These are phyloP conservation scores for Calliphora vicina DNA, from an alignment of 1,140 invertebrate species.

Conservation along the genomic window DNA sequence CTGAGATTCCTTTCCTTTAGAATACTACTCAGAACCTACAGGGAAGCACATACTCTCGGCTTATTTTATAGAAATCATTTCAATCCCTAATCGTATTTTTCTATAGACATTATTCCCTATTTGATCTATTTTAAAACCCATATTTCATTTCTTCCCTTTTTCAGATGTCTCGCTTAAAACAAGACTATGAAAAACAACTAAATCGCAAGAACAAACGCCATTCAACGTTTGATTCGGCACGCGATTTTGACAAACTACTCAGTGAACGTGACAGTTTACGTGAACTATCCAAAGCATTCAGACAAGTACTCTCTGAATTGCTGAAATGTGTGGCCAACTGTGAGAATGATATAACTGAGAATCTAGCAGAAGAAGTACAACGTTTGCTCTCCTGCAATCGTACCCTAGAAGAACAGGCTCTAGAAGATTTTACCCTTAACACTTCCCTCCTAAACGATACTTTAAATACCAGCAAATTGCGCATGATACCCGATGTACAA, in stretches of 20 bases:
- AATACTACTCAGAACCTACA: too few species aligned
- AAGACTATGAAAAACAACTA: conserved; percentile 61
- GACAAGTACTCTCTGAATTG: conserved; percentile 69
- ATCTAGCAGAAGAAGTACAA: conserved; percentile 71
- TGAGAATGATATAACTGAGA: conserved; percentile 80
- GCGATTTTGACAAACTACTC: conserved; percentile 67
- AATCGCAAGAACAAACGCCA: conserved; percentile 66
- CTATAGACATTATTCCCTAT: too few species aligned
- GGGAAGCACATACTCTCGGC: too few species aligned
- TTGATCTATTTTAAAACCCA: too few species aligned
- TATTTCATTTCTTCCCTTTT: neutral
- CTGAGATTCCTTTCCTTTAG: too few species aligned
- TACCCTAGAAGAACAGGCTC: conserved; percentile 49
- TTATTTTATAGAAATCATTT: too few species aligned
- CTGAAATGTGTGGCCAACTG: conserved; percentile 76
- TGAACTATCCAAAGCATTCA: conserved; percentile 58
- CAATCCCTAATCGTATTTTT: too few species aligned
- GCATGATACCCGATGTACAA: conserved; percentile 74
- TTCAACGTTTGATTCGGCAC: conserved; percentile 67
- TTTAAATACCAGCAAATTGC: conserved; percentile 44
- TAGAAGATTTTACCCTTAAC: conserved; percentile 47
- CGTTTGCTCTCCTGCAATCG: conserved; percentile 50
- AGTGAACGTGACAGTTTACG: conserved; percentile 64
- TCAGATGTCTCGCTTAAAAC: conserved; percentile 65
- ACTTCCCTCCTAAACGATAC: conserved; percentile 44